Evolutionary conservation across 2,888 invertebrate species (phyloP).

Genomic region (Metacarcinus magister): DNA sequence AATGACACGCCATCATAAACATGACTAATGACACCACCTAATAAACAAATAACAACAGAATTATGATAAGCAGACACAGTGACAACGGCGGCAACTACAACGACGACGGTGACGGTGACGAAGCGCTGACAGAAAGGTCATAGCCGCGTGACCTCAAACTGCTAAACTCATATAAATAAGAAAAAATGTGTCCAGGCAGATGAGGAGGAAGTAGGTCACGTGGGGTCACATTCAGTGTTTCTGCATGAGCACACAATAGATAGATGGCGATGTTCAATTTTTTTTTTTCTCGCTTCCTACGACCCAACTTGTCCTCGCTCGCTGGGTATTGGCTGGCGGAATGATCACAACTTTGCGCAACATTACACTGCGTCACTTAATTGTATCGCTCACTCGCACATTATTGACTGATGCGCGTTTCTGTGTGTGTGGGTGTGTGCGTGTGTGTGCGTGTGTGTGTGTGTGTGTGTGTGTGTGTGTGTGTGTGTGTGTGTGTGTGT

Average conservation of each 20-base stretch:
- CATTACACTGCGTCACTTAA: not conserved
- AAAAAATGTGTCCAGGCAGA: not conserved
- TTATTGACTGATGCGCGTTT: not conserved
- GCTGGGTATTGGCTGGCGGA: not conserved
- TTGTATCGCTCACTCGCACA: not conserved
- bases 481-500: too few relatives aligned
- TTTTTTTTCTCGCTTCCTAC: not conserved
- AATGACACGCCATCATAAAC: not conserved
- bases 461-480: too few relatives aligned
- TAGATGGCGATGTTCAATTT: not conserved
- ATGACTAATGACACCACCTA: not conserved
- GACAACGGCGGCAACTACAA: not conserved
- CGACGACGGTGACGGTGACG: not conserved
- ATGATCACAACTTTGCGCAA: not conserved
- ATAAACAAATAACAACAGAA: not conserved
- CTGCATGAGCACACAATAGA: not conserved
- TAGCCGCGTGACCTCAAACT: not conserved
- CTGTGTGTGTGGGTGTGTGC: too few relatives aligned
- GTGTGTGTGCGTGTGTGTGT: not conserved
- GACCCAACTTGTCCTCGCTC: not conserved
- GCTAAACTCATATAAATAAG: not conserved
- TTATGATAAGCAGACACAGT: not conserved
- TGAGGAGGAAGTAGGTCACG: not conserved
- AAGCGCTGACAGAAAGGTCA: not conserved
- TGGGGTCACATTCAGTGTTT: too few relatives aligned